Conservation (phyloP, 2,888 invertebrate genomes). For the Meiosimyza decipiens region DNA sequence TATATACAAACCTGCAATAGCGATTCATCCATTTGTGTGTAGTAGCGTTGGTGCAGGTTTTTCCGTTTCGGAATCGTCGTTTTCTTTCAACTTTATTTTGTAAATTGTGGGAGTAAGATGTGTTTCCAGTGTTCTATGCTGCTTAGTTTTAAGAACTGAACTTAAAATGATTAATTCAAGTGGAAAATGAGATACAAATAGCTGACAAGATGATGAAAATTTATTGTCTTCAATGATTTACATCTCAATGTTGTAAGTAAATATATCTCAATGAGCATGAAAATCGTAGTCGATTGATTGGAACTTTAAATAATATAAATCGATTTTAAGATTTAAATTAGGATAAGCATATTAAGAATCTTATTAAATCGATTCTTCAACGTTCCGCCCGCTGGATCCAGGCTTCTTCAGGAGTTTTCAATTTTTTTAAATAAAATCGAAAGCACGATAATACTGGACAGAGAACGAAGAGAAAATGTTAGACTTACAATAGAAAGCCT, state of each 20-base stretch:
- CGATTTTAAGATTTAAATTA: too few species aligned
- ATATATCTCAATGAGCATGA: too few species aligned
- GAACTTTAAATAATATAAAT: too few species aligned
- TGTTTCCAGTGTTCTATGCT: not conserved
- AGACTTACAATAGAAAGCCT: too few species aligned
- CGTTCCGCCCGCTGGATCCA: too few species aligned
- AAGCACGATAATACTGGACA: too few species aligned
- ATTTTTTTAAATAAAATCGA: too few species aligned
- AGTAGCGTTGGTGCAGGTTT: slow-evolving; percentile 5
- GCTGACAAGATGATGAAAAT: slow-evolving; percentile 52
- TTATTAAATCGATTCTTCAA: too few species aligned
- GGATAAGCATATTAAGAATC: too few species aligned
- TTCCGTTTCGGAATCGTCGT: not conserved
- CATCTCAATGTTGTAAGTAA: not conserved
- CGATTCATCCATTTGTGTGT: slow-evolving; percentile 18
- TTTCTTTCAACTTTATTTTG: not conserved
- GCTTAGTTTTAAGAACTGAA: slow-evolving; percentile 38
- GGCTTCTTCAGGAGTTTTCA: too few species aligned
- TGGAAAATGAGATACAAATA: slow-evolving; percentile 54
- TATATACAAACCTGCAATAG: not conserved
- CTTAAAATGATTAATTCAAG: slow-evolving; percentile 51
- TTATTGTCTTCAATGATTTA: slow-evolving; percentile 44
- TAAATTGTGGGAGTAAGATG: not conserved
- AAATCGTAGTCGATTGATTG: too few species aligned
- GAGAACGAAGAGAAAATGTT: too few species aligned